Percentiles rank a stretch among this genome's conserved stretches.
Evolutionary conservation across 2,888 invertebrate species (phyloP).

Genomic region (Himalopsyche tibetana): DNA sequence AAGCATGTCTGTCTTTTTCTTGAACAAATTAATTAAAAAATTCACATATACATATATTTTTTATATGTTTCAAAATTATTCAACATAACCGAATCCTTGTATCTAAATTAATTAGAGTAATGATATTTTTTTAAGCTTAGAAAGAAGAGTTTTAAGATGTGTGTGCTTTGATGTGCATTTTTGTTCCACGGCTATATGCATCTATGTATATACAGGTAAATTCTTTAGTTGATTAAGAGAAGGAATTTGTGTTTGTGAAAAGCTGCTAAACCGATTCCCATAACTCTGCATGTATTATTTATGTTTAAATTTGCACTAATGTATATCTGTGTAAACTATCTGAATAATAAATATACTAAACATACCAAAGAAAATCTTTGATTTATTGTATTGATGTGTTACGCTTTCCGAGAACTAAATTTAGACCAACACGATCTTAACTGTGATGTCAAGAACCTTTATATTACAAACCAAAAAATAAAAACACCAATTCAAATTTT

Average conservation of each 20-base stretch:
- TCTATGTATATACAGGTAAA: conserved; percentile 10
- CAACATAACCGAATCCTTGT: conserved; percentile 2
- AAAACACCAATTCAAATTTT: no score
- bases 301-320: conserved; percentile 43
- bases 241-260: conserved; percentile 1
- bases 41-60: conserved; percentile 17
- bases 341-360: conserved; percentile 59
- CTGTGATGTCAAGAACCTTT: no score
- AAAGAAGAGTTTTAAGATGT: neutral
- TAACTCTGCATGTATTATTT: conserved; percentile 41
- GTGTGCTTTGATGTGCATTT: conserved; percentile 30
- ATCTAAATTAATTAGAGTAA: conserved; percentile 41
- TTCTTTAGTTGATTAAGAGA: neutral
- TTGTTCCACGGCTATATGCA: conserved; percentile 20
- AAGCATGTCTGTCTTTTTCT: neutral
- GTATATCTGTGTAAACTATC: conserved; percentile 53
- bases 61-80: conserved; percentile 43
- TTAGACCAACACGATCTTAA: no score
- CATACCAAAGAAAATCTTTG: conserved; percentile 54
- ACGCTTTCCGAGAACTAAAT: no score
- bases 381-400: neutral
- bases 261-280: neutral
- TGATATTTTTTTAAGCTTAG: conserved; percentile 54
- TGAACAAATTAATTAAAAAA: neutral
- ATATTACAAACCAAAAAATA: no score